Evolutionary conservation across 2,113 vertebrate genomes (phyloP), one percentile per base, ranked within the genome.

Genomic region (Neoarius graeffei): DNA sequence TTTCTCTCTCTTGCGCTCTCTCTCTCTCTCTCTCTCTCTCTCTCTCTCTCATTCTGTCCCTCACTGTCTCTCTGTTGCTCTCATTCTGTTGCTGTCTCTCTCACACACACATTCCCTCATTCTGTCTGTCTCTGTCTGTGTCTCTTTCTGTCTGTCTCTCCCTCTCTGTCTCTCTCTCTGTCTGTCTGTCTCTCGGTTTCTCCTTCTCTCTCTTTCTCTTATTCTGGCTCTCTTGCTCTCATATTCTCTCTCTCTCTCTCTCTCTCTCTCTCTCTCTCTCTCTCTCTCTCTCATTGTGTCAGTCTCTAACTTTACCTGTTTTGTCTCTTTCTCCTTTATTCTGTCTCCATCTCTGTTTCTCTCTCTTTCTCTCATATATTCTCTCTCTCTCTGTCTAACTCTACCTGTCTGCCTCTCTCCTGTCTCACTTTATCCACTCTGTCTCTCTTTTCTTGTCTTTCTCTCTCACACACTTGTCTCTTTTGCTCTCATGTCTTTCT

Each of bases 121-220:
- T 85, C 19, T 50, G 14, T 52, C 42, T 80, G 67, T 88, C 50
- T 66, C n/a, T n/a, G n/a, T 91, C 87, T 87, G 66, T 14, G 6
- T 71, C 48, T 9, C 56, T 82, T 5, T 82, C 35, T 50, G 30
- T 88, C 50, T 66, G 23, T 74, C 54, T 27, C 9, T 66, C 52
- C 20, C 25, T 84, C 13, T 35, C 30, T 69, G 1, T 84, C 35
- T 69, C 15, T 56, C 19, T 77, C 19, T 59, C 7, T 42, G 7
- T 66, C 56, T 56, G 3, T 81, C 27, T 83, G 7, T 76, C n/a
- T 56, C 30, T 20, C 42, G 52, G 7, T 87, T 50, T 52, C 23
- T 62, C 0, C 20, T 13, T 25, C 25, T 25, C 60, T 48, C n/a
- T 23, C 54, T 62, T 19, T 11, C 8, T 57, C 19, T 13, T 52